Evolutionary conservation across 1,140 invertebrate genomes (phyloP).

Genomic region (Trachymyrmex cornetzi): DNA sequence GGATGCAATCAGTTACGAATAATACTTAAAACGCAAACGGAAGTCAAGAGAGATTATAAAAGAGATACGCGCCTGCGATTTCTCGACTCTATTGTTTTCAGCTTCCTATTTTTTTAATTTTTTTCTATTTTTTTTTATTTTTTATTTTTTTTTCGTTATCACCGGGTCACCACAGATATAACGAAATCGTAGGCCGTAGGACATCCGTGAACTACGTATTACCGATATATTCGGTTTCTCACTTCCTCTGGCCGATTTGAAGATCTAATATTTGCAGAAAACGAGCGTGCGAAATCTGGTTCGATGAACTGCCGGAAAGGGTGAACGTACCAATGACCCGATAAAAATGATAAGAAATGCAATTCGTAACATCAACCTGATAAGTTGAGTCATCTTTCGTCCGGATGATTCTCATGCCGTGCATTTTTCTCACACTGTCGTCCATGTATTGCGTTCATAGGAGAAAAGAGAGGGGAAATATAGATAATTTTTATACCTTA

Average conservation of each 20-base stretch:
- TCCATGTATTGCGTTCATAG: not conserved
- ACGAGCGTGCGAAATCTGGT: conserved; percentile 64
- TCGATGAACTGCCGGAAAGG: conserved; percentile 70
- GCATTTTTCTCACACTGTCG: conserved; percentile 5
- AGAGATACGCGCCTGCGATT: conserved; percentile 47
- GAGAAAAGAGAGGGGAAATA: no score
- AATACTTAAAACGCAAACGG: not conserved
- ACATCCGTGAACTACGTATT: not conserved
- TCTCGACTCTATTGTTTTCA: conserved; percentile 61
- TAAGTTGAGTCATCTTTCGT: conserved; percentile 73
- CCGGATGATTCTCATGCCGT: conserved; percentile 46
- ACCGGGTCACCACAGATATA: not conserved
- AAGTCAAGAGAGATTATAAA: not conserved
- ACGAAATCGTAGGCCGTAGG: not conserved
- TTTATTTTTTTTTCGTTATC: conserved; percentile 54
- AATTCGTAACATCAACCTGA: conserved; percentile 72
- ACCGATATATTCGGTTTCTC: conserved; percentile 28
- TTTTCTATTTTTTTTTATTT: no score
- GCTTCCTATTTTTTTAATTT: no score
- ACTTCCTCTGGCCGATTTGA: not conserved
- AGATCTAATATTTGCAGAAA: conserved; percentile 59
- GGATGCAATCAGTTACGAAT: not conserved
- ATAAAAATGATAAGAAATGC: conserved; percentile 75
- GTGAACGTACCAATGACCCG: conserved; percentile 68
- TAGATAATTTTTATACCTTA: conserved; percentile 7